Evolutionary conservation across 2,888 invertebrate genomes (phyloP), one percentile per base, ranked within the genome.

Genomic region (Terebella lapidaria): DNA sequence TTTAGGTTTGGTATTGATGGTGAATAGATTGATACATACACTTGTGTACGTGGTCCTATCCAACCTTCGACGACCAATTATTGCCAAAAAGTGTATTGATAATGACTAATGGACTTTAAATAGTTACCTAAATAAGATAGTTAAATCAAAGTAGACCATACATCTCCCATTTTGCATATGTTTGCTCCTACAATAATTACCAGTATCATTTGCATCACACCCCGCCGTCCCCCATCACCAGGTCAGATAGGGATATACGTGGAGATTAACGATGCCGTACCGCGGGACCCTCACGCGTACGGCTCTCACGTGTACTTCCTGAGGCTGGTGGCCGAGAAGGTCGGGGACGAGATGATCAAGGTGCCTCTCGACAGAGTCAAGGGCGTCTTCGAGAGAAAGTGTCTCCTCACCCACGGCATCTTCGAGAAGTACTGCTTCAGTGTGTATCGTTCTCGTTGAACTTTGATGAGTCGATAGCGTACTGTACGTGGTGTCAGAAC

Each of bases 231-330:
- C n/a, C n/a, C n/a, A 35, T 35, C 42, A 15, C 10, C 49, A 49
- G 49, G 49, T n/a, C 49, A 22, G 5, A 49, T 49, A 22, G 49
- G 49, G 15, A 49, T 49, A 10, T 49, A 49, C 22, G 22, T 49
- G 5, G 49, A 49, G 18, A 5, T 49, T 5, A 22, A 49, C 15
- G 49, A 49, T 22, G 49, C 49, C 5, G 49, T 20, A 49, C 49
- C 49, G 5, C 5, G 10, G 5, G 49, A 49, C 24, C 49, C 49
- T 5, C 10, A 49, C 10, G 18, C 10, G 22, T 49, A 49, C 22
- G 49, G 49, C 15, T 49, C 49, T n/a, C 49, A 49, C 49, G 22
- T 49, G 5, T 49, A 49, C 49, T 49, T 49, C 49, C 10, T 49
- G 18, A 10, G 49, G 22, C n/a, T 20, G 15, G 5, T 22, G 15